Percentiles rank a stretch among this genome's conserved stretches.
These are phyloP conservation scores for Chymomyza fuscimana DNA, from an alignment of 2,888 invertebrate species.

Conservation along the genomic window DNA sequence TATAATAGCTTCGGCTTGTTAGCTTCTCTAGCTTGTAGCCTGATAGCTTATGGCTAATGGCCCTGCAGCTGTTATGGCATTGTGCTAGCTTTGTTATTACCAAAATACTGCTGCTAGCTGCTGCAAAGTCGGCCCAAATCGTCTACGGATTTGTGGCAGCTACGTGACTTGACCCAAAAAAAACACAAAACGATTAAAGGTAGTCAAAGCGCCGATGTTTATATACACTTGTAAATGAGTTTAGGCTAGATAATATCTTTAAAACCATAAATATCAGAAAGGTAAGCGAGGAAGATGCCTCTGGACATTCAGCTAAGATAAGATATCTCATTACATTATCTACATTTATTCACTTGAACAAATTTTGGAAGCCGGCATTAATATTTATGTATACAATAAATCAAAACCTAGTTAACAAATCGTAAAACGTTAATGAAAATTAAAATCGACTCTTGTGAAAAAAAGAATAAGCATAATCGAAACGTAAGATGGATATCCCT, in stretches of 20 bases:
- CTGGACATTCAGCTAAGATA: too few species aligned
- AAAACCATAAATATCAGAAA: not conserved
- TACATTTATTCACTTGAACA: too few species aligned
- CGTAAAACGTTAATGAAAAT: too few species aligned
- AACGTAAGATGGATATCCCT: too few species aligned
- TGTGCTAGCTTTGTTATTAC: slow-evolving; percentile 10
- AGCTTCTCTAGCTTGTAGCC: slow-evolving; percentile 11
- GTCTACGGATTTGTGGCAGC: slow-evolving; percentile 55
- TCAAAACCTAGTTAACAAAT: too few species aligned
- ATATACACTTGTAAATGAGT: not conserved
- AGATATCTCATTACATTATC: too few species aligned
- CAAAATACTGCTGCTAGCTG: slow-evolving; percentile 26
- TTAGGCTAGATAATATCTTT: not conserved
- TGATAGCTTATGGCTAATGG: slow-evolving; percentile 43
- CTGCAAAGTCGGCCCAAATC: slow-evolving; percentile 45
- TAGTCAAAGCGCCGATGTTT: not conserved
- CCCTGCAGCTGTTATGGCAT: slow-evolving; percentile 33
- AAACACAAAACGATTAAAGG: not conserved
- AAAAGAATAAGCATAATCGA: too few species aligned
- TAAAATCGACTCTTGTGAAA: too few species aligned
- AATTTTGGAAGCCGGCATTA: too few species aligned
- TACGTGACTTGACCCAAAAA: slow-evolving; percentile 51
- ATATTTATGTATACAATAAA: too few species aligned
- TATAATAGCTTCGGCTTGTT: not conserved
- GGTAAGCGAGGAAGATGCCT: too few species aligned